Evolutionary conservation across 2,888 invertebrate species (phyloP), one percentile per base, ranked within the genome.

Genomic region (Himalopsyche japonica): DNA sequence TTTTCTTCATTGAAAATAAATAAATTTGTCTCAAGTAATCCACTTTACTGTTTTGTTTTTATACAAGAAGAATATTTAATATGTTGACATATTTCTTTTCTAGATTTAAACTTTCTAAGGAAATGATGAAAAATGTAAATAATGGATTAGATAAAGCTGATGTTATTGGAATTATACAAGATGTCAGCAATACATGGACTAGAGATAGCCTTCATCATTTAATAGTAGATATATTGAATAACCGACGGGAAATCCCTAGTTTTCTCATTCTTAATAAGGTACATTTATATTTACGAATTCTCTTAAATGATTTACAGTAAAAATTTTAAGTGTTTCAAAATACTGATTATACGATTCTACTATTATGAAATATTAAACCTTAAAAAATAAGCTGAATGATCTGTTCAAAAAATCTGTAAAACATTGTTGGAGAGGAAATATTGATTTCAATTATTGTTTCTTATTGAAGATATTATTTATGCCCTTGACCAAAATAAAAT

Each of bases 241-340:
- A 93, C 10, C 92, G 95, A 88, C 91, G 93, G 0, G 89, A 92
- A 5, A 91, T 92, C 84, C 94, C 95, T 0, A 94, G 94, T 88
- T 94, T 98, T 88, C 92, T 99, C 24, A 94, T 99, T 83, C 90
- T 99, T 24, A 99, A 99, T 90, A 99, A 99, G 93, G 95, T 97
- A 89, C 90, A 91, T 89, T 37, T 37, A 37, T 37, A 10, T 37
- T 37, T 10, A 37, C 10, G 7, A 8, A 0, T 37, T 0, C 37
- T 37, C 37, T 37, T 37, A 37, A 8, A 37, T 37, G n/a, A n/a
- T n/a, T n/a, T n/a, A n/a, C n/a, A n/a, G n/a, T n/a, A n/a, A n/a
- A n/a, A n/a, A n/a, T n/a, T n/a, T n/a, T n/a, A n/a, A n/a, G n/a
- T n/a, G n/a, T n/a, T n/a, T n/a, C n/a, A n/a, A n/a, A n/a, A n/a